Percentiles rank a stretch among this genome's conserved stretches.
These are phyloP conservation scores for Lepus americanus DNA, from an alignment of 2,113 vertebrate species.

Conservation along the genomic window DNA sequence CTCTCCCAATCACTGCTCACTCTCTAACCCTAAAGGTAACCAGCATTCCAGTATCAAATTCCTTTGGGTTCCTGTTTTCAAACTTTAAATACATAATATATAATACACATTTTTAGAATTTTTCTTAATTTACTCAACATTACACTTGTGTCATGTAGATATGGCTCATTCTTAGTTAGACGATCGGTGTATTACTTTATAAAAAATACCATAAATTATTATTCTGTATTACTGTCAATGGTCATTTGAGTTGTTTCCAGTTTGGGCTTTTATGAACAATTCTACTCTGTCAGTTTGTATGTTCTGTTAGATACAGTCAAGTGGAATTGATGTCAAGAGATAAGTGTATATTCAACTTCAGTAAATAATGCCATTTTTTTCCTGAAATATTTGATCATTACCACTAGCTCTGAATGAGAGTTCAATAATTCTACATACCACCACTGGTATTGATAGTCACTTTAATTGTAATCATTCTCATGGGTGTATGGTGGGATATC, in stretches of 20 bases:
- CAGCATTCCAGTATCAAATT: neutral
- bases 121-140: neutral
- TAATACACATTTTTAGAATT: neutral
- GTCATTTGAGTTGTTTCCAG: too few species aligned
- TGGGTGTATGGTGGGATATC: neutral
- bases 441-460: neutral
- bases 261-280: neutral
- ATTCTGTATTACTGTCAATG: too few species aligned
- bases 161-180: neutral
- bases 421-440: neutral
- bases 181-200: neutral
- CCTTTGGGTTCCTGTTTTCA: neutral
- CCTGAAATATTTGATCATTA: neutral
- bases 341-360: neutral
- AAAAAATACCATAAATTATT: neutral
- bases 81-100: neutral
- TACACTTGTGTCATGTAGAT: neutral
- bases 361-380: neutral
- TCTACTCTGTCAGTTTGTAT: neutral
- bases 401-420: too few species aligned
- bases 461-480: neutral
- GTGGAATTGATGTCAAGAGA: neutral
- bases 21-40: neutral
- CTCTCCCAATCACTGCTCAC: neutral
- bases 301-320: neutral